phyloP scores from a whole-genome alignment of 2,797 vertebrate genomes.

The Cetoscarus ocellatus region DNA sequence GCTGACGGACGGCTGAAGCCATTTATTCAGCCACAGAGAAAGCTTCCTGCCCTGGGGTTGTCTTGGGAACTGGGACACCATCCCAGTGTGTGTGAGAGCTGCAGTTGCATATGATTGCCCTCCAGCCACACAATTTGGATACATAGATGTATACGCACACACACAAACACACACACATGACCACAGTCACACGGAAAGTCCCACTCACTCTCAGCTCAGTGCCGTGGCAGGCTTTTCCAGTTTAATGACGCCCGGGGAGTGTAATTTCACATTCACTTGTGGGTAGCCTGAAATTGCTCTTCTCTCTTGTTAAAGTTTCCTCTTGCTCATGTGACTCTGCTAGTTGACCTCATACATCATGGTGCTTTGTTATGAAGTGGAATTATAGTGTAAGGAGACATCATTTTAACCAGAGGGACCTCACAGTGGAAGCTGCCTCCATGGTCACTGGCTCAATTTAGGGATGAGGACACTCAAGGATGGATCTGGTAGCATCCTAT shows the following conservation, averaged over 20 bases:
- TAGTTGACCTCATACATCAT: constrained; percentile 33
- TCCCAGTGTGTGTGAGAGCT: constrained; percentile 53
- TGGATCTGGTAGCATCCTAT: not conserved
- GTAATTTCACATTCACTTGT: constrained; percentile 70
- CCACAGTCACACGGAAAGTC: constrained; percentile 70
- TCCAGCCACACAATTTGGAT: constrained; percentile 49
- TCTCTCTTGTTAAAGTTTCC: constrained; percentile 62
- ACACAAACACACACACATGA: constrained; percentile 23
- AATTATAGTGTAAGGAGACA: constrained; percentile 17
- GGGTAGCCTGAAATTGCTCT: constrained; percentile 55
- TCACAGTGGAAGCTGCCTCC: not conserved
- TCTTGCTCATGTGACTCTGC: constrained; percentile 29
- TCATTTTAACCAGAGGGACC: not conserved
- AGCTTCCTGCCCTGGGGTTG: constrained; percentile 45
- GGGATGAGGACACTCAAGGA: not conserved
- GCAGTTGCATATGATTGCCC: constrained; percentile 53
- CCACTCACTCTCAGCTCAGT: constrained; percentile 44
- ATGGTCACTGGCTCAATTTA: not conserved
- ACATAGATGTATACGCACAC: constrained; percentile 32
- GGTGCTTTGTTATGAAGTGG: constrained; percentile 36
- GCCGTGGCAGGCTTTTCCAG: constrained; percentile 60
- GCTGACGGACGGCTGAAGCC: constrained; percentile 36
- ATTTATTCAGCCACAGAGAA: constrained; percentile 35
- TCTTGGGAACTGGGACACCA: constrained; percentile 67
- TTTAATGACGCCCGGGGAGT: constrained; percentile 60